Evolutionary conservation across 2,888 invertebrate species (phyloP).

Genomic region (Vanessa cardui): DNA sequence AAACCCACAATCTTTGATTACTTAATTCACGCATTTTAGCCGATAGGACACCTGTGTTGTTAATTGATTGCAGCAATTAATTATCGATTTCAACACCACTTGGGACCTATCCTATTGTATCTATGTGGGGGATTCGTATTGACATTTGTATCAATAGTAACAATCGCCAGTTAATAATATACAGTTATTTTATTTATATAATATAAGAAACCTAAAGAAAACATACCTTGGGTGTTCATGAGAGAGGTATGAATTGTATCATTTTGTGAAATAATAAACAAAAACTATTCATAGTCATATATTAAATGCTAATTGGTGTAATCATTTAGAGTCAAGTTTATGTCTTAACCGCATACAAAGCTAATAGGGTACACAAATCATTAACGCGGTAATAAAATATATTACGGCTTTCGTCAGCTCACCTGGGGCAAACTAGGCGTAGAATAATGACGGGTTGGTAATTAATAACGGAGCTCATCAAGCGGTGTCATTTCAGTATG

Average conservation of each 20-base stretch:
- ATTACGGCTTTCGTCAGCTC: constrained; percentile 56
- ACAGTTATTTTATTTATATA: too few species aligned
- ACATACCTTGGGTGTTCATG: too few species aligned
- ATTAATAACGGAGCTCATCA: constrained; percentile 63
- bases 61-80: background rate
- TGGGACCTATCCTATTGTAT: constrained; percentile 1
- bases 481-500: constrained; percentile 52
- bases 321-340: constrained; percentile 24
- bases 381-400: constrained; percentile 42
- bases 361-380: constrained; percentile 27
- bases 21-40: too few species aligned
- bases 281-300: constrained; percentile 1
- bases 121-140: background rate
- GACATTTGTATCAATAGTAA: constrained; percentile 20
- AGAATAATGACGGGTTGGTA: constrained; percentile 62
- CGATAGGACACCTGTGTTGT: too few species aligned
- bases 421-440: constrained; percentile 62
- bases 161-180: background rate
- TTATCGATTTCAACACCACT: constrained; percentile 23
- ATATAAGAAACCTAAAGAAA: too few species aligned
- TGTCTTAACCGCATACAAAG: constrained; percentile 16
- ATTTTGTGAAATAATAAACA: background rate
- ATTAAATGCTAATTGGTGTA: constrained; percentile 16
- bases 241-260: too few species aligned
- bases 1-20: too few species aligned